phyloP scores from a whole-genome alignment of 2,888 invertebrate species.

The Leucoptera coffeella region DNA sequence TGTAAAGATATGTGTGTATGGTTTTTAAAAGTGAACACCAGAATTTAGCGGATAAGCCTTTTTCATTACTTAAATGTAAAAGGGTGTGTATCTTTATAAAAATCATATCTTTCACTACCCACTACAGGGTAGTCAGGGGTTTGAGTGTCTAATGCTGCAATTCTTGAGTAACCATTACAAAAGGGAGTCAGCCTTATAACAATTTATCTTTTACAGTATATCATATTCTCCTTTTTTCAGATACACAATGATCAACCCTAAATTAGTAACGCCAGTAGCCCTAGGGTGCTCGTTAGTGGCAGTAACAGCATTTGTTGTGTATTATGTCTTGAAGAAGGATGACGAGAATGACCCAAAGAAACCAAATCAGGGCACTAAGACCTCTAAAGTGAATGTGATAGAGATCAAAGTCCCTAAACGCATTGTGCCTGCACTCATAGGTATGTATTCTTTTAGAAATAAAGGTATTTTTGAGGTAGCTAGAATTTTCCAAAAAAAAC shows the following conservation, averaged over 20 bases:
- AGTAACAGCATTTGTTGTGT: slow-evolving; percentile 62
- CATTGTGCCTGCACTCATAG: slow-evolving; percentile 61
- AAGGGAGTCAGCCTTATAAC: slow-evolving; percentile 4
- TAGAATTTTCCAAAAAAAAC: no score
- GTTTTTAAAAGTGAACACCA: no score
- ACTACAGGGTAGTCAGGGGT: no score
- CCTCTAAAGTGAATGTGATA: slow-evolving; percentile 29
- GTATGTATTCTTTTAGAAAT: slow-evolving; percentile 15
- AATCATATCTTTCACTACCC: no score
- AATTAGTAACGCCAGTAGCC: slow-evolving; percentile 47
- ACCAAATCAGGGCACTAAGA: slow-evolving; percentile 18
- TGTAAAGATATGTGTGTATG: no score
- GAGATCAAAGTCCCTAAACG: slow-evolving; percentile 59
- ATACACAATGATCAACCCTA: slow-evolving; percentile 9
- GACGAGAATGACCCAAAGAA: slow-evolving; percentile 37
- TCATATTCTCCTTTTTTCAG: slow-evolving; percentile 11
- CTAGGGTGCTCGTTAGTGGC: slow-evolving; percentile 64
- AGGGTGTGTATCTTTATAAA: no score
- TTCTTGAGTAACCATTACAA: no score
- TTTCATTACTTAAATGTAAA: no score
- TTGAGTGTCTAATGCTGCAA: no score
- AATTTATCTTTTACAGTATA: slow-evolving; percentile 3
- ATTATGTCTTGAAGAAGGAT: slow-evolving; percentile 61
- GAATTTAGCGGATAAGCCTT: no score
- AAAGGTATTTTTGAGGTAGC: no score